Evolutionary conservation across 2,888 invertebrate genomes (phyloP), one percentile per base, ranked within the genome.

Genomic region (Copidosoma aretas): DNA sequence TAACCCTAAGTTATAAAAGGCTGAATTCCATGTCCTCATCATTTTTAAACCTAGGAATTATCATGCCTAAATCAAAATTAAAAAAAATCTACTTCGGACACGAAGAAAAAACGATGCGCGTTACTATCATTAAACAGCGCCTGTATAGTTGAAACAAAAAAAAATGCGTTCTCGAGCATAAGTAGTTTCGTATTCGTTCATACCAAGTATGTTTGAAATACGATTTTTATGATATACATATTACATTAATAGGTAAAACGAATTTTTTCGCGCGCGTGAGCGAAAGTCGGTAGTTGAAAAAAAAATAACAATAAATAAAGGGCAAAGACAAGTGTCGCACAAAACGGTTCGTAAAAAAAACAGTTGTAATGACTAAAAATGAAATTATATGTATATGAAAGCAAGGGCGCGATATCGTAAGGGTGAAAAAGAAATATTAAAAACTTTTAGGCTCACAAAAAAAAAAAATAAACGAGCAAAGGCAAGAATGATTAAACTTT

Each of bases 111-210:
- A 41, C 67, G 59, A 64, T 75, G 73, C 73, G 72, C 76, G 72
- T 76, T 41, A 65, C 24, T 53, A 24, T 67, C 68, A 66, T 60
- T 71, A 63, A 60, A 56, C 59, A 62, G 57, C 67, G 69, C 71
- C 70, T 75, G 75, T 76, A 77, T 76, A 75, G 75, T 70, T 67
- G 68, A 74, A 73, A 72, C 3, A 32, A 32, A 71, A 58, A 58
- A 25, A 70, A 62, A 41, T 21, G 57, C 57, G 51, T 64, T 61
- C 52, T 54, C 54, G 46, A 32, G 46, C 75, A 70, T 77, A 79
- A 78, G 78, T 80, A 82, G 80, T 79, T 78, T 80, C 78, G 74
- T 78, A 79, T 77, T 76, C 75, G 76, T 77, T 76, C 77, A 71
- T 78, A 78, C 77, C 73, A 76, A 77, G 73, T 77, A 76, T 74